Conservation (phyloP, 2,888 invertebrate species). For the Lasioglossum figueresi region DNA sequence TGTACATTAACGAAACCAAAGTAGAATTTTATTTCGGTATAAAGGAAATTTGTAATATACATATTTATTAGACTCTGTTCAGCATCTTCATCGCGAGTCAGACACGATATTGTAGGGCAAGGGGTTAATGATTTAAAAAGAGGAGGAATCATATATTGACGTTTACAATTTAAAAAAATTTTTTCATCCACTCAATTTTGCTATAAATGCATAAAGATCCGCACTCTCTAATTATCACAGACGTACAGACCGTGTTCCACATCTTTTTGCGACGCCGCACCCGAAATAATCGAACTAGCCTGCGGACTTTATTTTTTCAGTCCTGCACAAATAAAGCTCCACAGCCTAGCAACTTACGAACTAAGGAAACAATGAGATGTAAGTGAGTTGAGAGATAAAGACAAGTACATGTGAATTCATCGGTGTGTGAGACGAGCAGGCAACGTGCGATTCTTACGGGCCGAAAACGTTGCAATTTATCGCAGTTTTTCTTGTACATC, state of each 20-base stretch:
- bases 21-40: too few relatives aligned
- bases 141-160: too few relatives aligned
- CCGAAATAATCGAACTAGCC: background rate
- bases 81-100: too few relatives aligned
- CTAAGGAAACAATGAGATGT: background rate
- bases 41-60: too few relatives aligned
- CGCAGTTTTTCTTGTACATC: background rate
- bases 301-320: background rate
- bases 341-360: background rate
- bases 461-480: background rate
- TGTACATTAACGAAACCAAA: too few relatives aligned
- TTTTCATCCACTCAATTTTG: too few relatives aligned
- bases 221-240: background rate
- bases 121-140: too few relatives aligned
- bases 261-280: background rate
- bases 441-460: background rate
- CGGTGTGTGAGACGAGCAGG: background rate
- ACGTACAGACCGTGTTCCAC: background rate
- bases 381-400: background rate
- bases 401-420: background rate
- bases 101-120: too few relatives aligned
- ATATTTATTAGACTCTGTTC: too few relatives aligned
- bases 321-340: background rate
- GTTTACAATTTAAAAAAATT: too few relatives aligned
- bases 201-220: too few relatives aligned